phyloP scores from a whole-genome alignment of 2,888 invertebrate species.

The Laothoe populi region DNA sequence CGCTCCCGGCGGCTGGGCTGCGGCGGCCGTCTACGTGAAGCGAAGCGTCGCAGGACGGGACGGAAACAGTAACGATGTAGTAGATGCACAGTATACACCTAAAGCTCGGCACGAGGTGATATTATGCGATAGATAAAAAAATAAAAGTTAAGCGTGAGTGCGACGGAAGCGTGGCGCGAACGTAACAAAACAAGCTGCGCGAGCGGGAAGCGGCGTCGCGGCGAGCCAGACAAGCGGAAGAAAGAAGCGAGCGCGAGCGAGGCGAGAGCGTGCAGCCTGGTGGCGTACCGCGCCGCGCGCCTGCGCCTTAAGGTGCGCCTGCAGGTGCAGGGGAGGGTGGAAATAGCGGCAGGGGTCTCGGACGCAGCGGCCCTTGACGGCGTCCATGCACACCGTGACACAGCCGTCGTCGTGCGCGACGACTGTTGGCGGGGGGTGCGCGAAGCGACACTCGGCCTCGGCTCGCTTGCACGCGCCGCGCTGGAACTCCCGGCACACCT shows the following conservation, averaged over 20 bases:
- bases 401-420: slow-evolving; percentile 98
- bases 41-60: slow-evolving; percentile 85
- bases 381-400: slow-evolving; percentile 99
- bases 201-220: slow-evolving; percentile 82
- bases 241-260: slow-evolving; percentile 82
- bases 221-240: slow-evolving; percentile 81
- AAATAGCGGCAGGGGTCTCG: slow-evolving; percentile 99
- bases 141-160: slow-evolving; percentile 83
- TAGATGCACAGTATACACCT: slow-evolving; percentile 85
- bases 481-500: slow-evolving; percentile 99
- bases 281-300: slow-evolving; percentile 96
- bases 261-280: slow-evolving; percentile 85
- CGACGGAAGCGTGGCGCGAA: slow-evolving; percentile 84
- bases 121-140: slow-evolving; percentile 82
- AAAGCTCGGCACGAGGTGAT: slow-evolving; percentile 83
- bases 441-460: slow-evolving; percentile 99
- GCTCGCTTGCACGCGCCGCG: slow-evolving; percentile 99
- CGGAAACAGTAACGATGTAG: slow-evolving; percentile 85
- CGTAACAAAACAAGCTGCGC: slow-evolving; percentile 80
- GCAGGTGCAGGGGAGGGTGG: slow-evolving; percentile 99
- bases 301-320: slow-evolving; percentile 99
- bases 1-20: slow-evolving; percentile 87
- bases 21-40: slow-evolving; percentile 84
- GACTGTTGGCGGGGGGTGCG: slow-evolving; percentile 98
- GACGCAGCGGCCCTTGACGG: slow-evolving; percentile 99